Evolutionary conservation across 2,113 vertebrate genomes (phyloP), one percentile per base, ranked within the genome.

Genomic region (Anolis sagrei): DNA sequence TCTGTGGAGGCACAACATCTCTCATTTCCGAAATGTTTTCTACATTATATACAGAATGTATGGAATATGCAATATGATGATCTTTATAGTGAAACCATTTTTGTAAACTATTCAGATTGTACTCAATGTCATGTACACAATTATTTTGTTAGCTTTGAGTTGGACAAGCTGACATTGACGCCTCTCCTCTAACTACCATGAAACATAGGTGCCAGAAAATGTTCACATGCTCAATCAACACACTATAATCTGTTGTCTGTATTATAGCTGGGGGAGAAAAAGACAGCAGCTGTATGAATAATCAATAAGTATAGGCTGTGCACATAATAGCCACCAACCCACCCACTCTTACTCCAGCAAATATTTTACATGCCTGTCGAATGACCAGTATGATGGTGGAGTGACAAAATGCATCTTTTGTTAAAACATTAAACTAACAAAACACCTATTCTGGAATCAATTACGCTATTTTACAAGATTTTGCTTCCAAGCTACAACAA

Each of bases 321-420:
- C 23, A 79, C 66, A 76, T 74, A 83, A 90, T 89, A 88, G 77
- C 75, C 90, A 84, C 54, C 14, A 58, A 16, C 14, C 80, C 79
- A 92, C 39, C 85, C 36, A 92, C 62, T 61, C 27, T 39, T 77
- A 87, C 81, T 86, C 89, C 84, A 87, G 86, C 68, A 92, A 91
- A 88, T 78, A 86, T 89, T 92, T 93, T 76, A 61, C 84, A 4
- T 86, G 75, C 83, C 93, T 89, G 69, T 70, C 69, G 77, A 5
- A 68, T 32, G 78, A 88, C 79, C 29, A 61, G 29, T 73, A 34
- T 3, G 36, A 74, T 87, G 91, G 54, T 61, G 14, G 16, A 29
- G 62, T 7, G 51, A 68, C 80, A 69, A 61, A 79, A 49, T 72
- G 83, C 34, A 32, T 73, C 44, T 9, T 87, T 85, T 39, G 36